phyloP scores from a whole-genome alignment of 1,140 invertebrate species.

The Zaprionus inermis region DNA sequence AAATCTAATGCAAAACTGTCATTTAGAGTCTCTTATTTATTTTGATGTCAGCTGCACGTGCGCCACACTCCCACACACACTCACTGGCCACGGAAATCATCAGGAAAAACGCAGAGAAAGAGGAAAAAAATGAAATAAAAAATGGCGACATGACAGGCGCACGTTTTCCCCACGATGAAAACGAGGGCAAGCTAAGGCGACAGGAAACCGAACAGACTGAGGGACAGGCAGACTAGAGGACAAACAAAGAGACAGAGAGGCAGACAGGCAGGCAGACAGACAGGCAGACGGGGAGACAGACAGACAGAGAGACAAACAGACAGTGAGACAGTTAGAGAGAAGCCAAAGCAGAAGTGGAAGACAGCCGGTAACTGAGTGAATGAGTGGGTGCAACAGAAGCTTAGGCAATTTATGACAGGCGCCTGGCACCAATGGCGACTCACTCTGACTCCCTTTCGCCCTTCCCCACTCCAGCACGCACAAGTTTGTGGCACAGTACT shows the following conservation, averaged over 20 bases:
- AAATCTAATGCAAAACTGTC: constrained; percentile 82
- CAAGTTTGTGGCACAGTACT: background rate
- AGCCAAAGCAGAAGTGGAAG: constrained; percentile 25
- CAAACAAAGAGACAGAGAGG: constrained; percentile 18
- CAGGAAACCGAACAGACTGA: constrained; percentile 32
- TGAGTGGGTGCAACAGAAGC: constrained; percentile 43
- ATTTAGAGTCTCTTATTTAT: constrained; percentile 79
- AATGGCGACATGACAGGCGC: constrained; percentile 61
- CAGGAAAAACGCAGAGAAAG: constrained; percentile 38
- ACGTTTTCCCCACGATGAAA: constrained; percentile 60
- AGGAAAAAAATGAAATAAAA: constrained; percentile 47
- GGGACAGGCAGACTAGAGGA: background rate
- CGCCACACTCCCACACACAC: constrained; percentile 25
- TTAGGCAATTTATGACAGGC: constrained; percentile 60
- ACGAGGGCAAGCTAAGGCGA: constrained; percentile 41
- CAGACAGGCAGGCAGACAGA: background rate
- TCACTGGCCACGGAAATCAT: constrained; percentile 49
- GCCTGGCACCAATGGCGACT: constrained; percentile 31
- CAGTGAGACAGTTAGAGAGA: constrained; percentile 5
- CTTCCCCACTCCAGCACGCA: background rate
- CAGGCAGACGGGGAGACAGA: constrained; percentile 6
- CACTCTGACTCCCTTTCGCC: background rate
- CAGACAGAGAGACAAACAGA: background rate
- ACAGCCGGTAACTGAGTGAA: constrained; percentile 48
- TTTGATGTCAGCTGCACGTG: constrained; percentile 77